phyloP scores from a whole-genome alignment of 2,113 vertebrate species.

The Lanius collurio region DNA sequence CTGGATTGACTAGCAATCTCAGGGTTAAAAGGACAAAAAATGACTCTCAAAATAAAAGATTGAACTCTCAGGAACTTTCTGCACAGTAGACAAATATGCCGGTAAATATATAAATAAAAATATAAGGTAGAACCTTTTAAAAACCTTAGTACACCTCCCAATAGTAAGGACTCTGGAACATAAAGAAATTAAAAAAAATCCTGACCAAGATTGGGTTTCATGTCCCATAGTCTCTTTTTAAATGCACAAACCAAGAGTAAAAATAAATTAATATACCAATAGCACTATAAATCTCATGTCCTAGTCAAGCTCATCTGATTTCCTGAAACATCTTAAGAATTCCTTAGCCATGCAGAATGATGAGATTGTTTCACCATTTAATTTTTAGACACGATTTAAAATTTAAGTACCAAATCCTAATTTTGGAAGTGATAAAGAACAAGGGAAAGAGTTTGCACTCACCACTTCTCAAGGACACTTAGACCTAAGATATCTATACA shows the following conservation, averaged over 20 bases:
- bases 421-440: neutral
- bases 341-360: neutral
- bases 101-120: neutral
- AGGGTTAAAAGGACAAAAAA: neutral
- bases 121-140: neutral
- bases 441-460: neutral
- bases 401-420: neutral
- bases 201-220: neutral
- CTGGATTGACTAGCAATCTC: neutral
- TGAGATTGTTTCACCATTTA: neutral
- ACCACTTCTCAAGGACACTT: neutral
- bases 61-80: neutral
- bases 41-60: neutral
- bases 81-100: neutral
- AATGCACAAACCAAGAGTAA: neutral
- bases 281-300: neutral
- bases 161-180: neutral
- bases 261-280: neutral
- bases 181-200: neutral
- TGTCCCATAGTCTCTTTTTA: neutral
- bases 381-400: neutral
- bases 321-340: neutral
- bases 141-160: neutral
- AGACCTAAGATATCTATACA: neutral
- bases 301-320: neutral